A percentile compares a stretch with the other conserved stretches of the same genome.
Evolutionary conservation across 53 echinoderm and acorn worm genomes (phyloP).

Genomic region (Holothuria leucospilota): DNA sequence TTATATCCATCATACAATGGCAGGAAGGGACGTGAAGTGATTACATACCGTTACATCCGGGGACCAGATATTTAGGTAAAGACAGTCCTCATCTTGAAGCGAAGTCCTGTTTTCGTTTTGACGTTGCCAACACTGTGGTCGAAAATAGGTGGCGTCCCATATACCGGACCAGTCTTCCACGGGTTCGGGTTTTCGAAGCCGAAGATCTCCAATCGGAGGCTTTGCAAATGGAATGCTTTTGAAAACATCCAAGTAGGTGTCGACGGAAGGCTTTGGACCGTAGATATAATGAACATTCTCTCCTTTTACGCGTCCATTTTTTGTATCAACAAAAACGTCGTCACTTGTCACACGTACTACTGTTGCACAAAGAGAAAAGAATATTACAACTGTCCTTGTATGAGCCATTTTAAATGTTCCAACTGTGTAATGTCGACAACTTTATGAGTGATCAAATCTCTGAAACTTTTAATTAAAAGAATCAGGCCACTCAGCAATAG

Average conservation of each 20-base stretch:
- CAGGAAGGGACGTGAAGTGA: too few species aligned
- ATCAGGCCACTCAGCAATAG: too few species aligned
- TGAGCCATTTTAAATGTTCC: too few species aligned
- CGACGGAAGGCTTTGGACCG: slow-evolving; percentile 45
- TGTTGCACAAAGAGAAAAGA: too few species aligned
- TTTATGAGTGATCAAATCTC: too few species aligned
- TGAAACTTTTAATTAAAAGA: too few species aligned
- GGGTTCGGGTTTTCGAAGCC: slow-evolving; percentile 76
- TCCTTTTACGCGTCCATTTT: slow-evolving; percentile 6
- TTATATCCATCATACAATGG: too few species aligned
- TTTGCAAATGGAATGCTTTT: slow-evolving; percentile 78
- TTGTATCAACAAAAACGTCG: slow-evolving; percentile 1
- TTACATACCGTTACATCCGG: slow-evolving; percentile 77
- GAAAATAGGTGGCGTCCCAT: slow-evolving; percentile 62
- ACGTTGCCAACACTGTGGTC: slow-evolving; percentile 71
- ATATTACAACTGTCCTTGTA: too few species aligned
- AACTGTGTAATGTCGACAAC: too few species aligned
- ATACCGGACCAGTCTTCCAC: slow-evolving; percentile 64
- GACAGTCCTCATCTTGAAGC: slow-evolving; percentile 78
- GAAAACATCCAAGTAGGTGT: slow-evolving; percentile 80
- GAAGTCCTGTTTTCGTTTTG: slow-evolving; percentile 1
- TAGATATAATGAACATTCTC: slow-evolving; percentile 15
- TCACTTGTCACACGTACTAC: not conserved
- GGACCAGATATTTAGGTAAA: slow-evolving; percentile 84
- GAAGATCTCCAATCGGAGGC: slow-evolving; percentile 62